These are phyloP conservation scores for Pyrocephalus nanus DNA, from an alignment of 2,797 vertebrate species.

Conservation along the genomic window DNA sequence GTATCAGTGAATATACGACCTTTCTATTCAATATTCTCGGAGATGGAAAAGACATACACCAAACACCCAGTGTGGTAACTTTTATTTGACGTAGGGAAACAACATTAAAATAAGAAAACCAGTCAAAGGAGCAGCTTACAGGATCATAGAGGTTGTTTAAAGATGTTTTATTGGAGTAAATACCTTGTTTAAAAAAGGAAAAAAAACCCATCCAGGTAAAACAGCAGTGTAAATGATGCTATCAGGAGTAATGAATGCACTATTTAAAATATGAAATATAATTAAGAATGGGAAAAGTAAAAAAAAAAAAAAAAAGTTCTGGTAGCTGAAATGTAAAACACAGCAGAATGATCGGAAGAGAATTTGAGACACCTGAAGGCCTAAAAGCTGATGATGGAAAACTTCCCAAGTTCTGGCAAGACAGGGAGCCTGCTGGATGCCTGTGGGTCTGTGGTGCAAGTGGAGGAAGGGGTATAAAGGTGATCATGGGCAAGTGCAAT, in stretches of 20 bases:
- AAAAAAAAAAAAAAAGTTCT: neutral
- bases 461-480: rapidly evolving
- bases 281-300: neutral
- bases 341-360: neutral
- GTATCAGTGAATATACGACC: neutral
- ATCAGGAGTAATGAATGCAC: neutral
- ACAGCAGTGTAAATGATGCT: neutral
- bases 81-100: neutral
- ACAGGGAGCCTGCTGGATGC: neutral
- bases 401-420: neutral
- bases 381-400: neutral
- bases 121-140: neutral
- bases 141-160: neutral
- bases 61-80: neutral
- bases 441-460: rapidly evolving
- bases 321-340: neutral
- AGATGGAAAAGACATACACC: neutral
- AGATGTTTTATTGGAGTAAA: neutral
- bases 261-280: neutral
- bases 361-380: neutral
- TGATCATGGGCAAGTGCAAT: rapidly evolving
- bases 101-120: neutral
- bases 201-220: neutral
- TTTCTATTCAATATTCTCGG: neutral
- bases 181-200: no score